These are phyloP conservation scores for Syngnathus acus DNA, from an alignment of 2,797 vertebrate species.

Conservation along the genomic window DNA sequence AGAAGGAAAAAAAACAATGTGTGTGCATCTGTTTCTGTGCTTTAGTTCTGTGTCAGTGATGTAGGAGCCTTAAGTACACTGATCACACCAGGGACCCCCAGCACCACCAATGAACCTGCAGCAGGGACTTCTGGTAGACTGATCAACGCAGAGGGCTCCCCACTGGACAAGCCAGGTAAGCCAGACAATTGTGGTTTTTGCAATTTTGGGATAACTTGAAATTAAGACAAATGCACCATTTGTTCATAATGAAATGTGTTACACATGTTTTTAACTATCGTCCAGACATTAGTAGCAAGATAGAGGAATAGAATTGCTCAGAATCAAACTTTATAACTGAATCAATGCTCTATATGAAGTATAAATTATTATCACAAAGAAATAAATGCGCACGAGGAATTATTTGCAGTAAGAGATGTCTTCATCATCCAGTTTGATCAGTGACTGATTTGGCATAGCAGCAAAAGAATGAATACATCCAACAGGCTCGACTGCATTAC, in stretches of 20 bases:
- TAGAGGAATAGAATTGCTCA: neutral
- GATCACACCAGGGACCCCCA: slow-evolving; percentile 53
- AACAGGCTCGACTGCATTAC: too few species aligned
- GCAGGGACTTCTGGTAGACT: slow-evolving; percentile 54
- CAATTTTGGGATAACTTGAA: neutral
- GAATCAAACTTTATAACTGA: too few species aligned
- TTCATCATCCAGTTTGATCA: too few species aligned
- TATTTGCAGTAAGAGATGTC: too few species aligned
- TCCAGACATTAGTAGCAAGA: neutral
- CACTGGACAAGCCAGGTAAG: slow-evolving; percentile 54
- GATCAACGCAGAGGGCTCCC: slow-evolving; percentile 40
- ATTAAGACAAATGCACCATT: neutral
- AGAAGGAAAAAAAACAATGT: neutral
- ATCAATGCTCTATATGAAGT: too few species aligned
- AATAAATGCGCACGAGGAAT: too few species aligned
- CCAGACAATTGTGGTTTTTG: neutral
- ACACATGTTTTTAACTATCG: too few species aligned
- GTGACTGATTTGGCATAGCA: too few species aligned
- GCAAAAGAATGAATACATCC: too few species aligned
- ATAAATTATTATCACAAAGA: too few species aligned
- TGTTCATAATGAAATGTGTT: too few species aligned
- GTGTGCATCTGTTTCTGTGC: slow-evolving; percentile 5
- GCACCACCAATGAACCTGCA: slow-evolving; percentile 43
- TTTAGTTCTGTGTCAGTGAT: slow-evolving; percentile 65
- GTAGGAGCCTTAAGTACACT: slow-evolving; percentile 61